Percentiles rank a stretch among this genome's conserved stretches.
phyloP scores from a whole-genome alignment of 2,797 vertebrate genomes.

The Oreortyx pictus region DNA sequence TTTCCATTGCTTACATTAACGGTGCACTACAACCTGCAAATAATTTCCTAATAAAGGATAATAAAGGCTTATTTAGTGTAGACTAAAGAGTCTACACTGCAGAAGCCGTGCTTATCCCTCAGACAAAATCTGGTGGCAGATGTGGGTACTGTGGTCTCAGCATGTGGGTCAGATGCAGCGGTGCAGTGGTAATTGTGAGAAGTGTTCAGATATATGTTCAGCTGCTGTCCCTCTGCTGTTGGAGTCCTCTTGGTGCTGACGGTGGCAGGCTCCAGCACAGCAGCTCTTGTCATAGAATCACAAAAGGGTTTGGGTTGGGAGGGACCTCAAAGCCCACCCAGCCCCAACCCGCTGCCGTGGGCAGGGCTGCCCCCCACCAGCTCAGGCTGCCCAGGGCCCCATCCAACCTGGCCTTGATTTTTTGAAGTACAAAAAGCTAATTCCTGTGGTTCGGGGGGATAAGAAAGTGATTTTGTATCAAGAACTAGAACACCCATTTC shows the following conservation, averaged over 20 bases:
- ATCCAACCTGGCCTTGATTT: neutral
- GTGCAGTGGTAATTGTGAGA: neutral
- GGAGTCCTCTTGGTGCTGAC: neutral
- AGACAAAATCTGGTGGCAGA: neutral
- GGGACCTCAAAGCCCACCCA: too few species aligned
- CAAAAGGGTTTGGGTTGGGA: too few species aligned
- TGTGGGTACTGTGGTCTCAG: neutral
- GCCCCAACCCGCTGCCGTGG: too few species aligned
- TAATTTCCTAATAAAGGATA: neutral
- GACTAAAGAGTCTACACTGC: neutral
- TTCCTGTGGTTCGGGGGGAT: rapidly evolving
- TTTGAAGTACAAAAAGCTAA: neutral
- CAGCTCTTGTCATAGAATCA: neutral
- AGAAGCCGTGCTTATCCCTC: neutral
- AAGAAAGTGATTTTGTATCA: neutral
- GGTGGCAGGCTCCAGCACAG: neutral
- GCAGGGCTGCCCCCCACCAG: too few species aligned
- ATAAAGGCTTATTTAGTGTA: too few species aligned
- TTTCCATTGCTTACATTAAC: neutral
- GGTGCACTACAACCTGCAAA: neutral
- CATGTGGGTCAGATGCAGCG: too few species aligned
- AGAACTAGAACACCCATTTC: neutral
- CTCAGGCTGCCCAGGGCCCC: too few species aligned
- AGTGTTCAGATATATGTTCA: rapidly evolving
- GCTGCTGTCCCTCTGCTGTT: neutral